Percentiles rank a stretch among this genome's conserved stretches.
Conservation (phyloP, 2,113 vertebrate genomes). For the rabbit (Oryctolagus cuniculus) region mOryCun1.1 NC_091438.1:107893501-107894000, state of each 20-base stretch:
- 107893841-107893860: background rate
- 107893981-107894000: too few species aligned
- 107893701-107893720: background rate
- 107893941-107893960: too few species aligned
- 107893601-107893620: background rate
- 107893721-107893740: background rate
- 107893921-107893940: too few species aligned
- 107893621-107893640: background rate
- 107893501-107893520: background rate
- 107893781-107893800: background rate
- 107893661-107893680: background rate
- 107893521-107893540: background rate
- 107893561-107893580: conserved; percentile 5
- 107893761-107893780: background rate
- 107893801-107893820: background rate
- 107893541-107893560: background rate
- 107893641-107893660: background rate
- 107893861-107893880: background rate
- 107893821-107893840: background rate
- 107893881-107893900: background rate
- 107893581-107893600: background rate
- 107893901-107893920: too few species aligned
- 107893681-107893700: background rate
- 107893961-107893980: too few species aligned
- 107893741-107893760: background rate